A percentile compares a stretch with the other conserved stretches of the same genome.
Evolutionary conservation across 2,113 vertebrate genomes (phyloP).

Genomic region (Thermophis baileyi): DNA sequence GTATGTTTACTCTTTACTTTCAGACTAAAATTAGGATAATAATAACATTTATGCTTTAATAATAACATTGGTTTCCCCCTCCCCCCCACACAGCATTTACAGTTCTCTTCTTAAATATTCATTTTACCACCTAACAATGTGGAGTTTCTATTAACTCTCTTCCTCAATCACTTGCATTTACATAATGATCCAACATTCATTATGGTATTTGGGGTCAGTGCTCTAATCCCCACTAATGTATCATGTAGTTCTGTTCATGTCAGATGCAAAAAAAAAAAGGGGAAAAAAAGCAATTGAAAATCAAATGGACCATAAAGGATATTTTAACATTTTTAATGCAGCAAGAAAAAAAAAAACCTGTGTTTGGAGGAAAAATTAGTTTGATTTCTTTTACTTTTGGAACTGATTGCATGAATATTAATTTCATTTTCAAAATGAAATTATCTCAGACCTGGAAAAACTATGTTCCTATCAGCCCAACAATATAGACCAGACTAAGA

Average conservation of each 20-base stretch:
- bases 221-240: slow-evolving; percentile 43
- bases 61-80: neutral
- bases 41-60: neutral
- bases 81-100: no score
- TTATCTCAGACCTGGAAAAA: neutral
- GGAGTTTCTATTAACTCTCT: slow-evolving; percentile 2
- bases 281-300: slow-evolving; percentile 46
- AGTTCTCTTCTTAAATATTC: neutral
- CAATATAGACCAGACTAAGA: neutral
- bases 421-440: neutral
- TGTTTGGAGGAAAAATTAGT: neutral
- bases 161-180: slow-evolving; percentile 32
- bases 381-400: slow-evolving; percentile 1
- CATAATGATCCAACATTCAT: slow-evolving; percentile 24
- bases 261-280: slow-evolving; percentile 39
- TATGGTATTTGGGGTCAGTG: slow-evolving; percentile 34
- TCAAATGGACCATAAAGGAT: slow-evolving; percentile 35
- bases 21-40: neutral
- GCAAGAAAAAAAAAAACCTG: neutral
- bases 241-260: slow-evolving; percentile 16
- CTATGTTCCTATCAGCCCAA: neutral
- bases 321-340: slow-evolving; percentile 10
- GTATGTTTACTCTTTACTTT: slow-evolving; percentile 21
- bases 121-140: neutral
- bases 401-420: neutral